Evolutionary conservation across 30 jellyfish, hydroid and myxozoan species (phyloP).

Genomic region (Mastigias papua): DNA sequence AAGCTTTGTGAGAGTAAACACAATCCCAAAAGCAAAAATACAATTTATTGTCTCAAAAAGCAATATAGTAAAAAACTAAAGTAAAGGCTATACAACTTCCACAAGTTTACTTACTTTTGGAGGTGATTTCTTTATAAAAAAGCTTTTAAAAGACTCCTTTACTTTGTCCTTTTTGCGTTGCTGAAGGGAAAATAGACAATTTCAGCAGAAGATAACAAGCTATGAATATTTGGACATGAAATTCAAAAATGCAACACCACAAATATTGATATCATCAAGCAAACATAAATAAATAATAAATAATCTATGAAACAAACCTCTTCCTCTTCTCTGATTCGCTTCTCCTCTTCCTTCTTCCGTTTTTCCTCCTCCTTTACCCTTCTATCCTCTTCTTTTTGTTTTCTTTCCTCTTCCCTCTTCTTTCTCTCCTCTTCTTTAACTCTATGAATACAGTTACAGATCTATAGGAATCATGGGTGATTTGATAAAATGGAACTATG

Average conservation of each 20-base stretch:
- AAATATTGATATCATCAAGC: background rate
- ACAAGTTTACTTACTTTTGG: constrained; percentile 25
- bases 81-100: background rate
- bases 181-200: constrained; percentile 22
- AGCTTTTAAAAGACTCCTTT: constrained; percentile 72
- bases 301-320: background rate
- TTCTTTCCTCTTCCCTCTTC: constrained; percentile 60
- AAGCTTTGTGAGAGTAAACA: too few relatives aligned
- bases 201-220: background rate
- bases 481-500: too few relatives aligned
- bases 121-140: constrained; percentile 74
- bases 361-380: constrained; percentile 26
- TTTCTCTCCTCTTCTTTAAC: constrained; percentile 57
- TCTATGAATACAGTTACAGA: constrained; percentile 13
- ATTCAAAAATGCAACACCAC: background rate
- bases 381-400: constrained; percentile 59
- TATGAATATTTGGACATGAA: too few relatives aligned
- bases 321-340: constrained; percentile 42
- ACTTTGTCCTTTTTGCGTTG: constrained; percentile 81
- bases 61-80: background rate
- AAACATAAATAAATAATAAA: background rate
- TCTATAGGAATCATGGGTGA: background rate
- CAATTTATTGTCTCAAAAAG: too few relatives aligned
- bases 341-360: constrained; percentile 54
- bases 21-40: too few relatives aligned